Percentiles rank a stretch among this genome's conserved stretches.
Evolutionary conservation across 64 coral and sea anemone genomes (phyloP).

Genomic region (Montipora capricornis): DNA sequence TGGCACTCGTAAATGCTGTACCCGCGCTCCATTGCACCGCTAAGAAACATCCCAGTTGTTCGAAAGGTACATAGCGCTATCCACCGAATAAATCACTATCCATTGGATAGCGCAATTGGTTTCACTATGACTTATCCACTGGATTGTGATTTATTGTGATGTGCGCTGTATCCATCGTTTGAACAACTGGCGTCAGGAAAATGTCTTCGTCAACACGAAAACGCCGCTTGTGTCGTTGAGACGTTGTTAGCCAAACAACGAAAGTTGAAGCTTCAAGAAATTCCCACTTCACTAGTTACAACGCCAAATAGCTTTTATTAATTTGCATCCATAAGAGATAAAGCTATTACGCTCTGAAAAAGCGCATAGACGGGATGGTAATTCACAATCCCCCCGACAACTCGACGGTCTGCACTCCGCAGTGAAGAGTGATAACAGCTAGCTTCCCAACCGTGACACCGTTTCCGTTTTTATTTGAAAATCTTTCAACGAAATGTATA

Average conservation of each 20-base stretch:
- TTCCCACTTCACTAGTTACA: conserved; percentile 7
- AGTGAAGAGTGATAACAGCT: neutral
- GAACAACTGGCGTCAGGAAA: no score
- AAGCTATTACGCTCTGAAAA: neutral
- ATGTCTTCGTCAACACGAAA: no score
- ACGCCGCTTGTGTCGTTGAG: neutral
- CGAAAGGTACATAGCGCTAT: no score
- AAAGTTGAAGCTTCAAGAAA: conserved; percentile 1
- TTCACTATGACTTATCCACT: no score
- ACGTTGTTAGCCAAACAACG: neutral
- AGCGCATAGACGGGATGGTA: neutral
- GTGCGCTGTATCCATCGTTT: no score
- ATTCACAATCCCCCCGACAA: neutral
- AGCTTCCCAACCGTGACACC: neutral
- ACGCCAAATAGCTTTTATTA: conserved; percentile 3
- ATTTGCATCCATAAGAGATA: conserved; percentile 20
- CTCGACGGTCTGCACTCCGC: neutral
- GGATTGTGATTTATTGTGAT: no score
- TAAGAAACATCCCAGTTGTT: no score
- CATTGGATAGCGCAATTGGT: no score
- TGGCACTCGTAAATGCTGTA: no score
- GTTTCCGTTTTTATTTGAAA: conserved; percentile 4
- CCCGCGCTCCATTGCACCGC: no score
- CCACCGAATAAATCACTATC: no score
- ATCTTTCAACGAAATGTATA: neutral